phyloP scores from a whole-genome alignment of 2,797 vertebrate species.

The Bucorvus abyssinicus region DNA sequence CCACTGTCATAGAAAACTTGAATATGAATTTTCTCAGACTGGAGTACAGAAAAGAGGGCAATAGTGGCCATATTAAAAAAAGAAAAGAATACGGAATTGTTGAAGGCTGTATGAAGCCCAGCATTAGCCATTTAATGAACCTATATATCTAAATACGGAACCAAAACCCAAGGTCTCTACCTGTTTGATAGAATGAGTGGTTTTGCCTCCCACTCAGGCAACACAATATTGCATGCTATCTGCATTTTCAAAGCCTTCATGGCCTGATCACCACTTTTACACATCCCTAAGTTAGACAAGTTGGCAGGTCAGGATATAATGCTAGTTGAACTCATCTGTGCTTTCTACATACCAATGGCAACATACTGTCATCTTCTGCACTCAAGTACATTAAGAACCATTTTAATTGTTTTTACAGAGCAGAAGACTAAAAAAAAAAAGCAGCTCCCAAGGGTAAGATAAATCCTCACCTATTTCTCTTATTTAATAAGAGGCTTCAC shows the following conservation, averaged over 20 bases:
- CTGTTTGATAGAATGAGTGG: rapidly evolving
- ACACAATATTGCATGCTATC: background rate
- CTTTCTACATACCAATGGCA: background rate
- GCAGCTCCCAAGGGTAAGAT: background rate
- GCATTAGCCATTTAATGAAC: background rate
- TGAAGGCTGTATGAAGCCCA: background rate
- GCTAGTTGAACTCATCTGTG: background rate
- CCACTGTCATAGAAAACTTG: background rate
- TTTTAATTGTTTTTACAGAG: background rate
- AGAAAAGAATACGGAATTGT: no score
- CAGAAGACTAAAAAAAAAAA: background rate
- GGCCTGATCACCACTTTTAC: background rate
- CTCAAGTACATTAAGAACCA: background rate
- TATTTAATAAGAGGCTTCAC: background rate
- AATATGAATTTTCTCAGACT: background rate
- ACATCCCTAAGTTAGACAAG: background rate
- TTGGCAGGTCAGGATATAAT: background rate
- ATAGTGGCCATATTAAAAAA: background rate
- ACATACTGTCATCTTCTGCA: background rate
- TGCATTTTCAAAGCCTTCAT: background rate
- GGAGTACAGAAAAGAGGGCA: background rate
- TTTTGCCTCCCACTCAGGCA: background rate
- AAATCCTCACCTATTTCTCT: background rate
- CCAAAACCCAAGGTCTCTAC: background rate
- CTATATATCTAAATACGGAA: background rate